Conservation (phyloP, 2,113 vertebrate genomes). For the Engraulis encrasicolus region DNA sequence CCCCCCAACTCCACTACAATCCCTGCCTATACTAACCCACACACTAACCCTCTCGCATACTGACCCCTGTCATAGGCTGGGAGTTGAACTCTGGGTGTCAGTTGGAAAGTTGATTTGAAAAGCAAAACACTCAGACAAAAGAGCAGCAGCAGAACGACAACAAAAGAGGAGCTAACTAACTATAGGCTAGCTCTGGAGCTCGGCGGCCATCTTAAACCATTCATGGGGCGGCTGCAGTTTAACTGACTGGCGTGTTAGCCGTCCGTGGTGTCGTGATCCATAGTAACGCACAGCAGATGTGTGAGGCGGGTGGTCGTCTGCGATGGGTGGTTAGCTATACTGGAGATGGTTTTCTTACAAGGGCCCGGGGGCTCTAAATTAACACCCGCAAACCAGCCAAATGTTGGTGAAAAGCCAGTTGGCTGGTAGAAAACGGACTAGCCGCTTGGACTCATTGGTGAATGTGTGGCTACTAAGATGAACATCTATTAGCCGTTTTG, state of each 20-base stretch:
- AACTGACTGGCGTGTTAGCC: neutral
- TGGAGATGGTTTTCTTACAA: too few species aligned
- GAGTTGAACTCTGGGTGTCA: neutral
- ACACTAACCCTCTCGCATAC: neutral
- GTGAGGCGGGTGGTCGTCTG: too few species aligned
- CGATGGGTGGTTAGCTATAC: too few species aligned
- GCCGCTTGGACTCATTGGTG: too few species aligned
- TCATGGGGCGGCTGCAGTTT: neutral
- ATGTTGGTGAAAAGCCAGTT: too few species aligned
- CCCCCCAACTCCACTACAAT: neutral
- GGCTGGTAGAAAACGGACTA: too few species aligned
- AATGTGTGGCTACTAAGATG: too few species aligned
- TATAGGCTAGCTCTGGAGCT: neutral
- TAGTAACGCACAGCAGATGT: neutral
- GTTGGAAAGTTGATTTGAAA: conserved; percentile 17
- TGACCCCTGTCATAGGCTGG: neutral
- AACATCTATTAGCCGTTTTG: too few species aligned
- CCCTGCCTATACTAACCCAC: too few species aligned
- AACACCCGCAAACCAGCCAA: too few species aligned
- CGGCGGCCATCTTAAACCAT: neutral
- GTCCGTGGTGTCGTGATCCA: neutral
- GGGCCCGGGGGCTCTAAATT: too few species aligned
- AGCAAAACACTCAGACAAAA: conserved; percentile 1
- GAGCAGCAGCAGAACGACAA: neutral
- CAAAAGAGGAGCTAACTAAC: neutral